These are phyloP conservation scores for Helicoverpa armigera DNA, from an alignment of 1,140 invertebrate genomes.

Conservation along the genomic window DNA sequence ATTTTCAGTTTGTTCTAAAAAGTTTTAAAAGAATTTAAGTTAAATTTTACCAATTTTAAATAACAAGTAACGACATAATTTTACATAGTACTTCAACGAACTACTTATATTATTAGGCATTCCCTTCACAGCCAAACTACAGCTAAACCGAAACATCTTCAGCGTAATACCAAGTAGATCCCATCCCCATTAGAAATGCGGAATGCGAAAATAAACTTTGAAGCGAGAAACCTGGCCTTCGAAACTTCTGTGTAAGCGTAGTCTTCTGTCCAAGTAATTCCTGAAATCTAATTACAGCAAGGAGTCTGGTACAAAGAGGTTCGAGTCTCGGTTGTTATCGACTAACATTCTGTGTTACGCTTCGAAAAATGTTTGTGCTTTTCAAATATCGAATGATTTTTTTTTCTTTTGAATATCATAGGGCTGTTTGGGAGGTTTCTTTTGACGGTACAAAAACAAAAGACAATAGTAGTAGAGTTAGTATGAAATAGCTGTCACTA, in stretches of 20 bases:
- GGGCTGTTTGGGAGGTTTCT: background rate
- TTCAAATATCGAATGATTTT: background rate
- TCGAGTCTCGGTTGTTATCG: conserved; percentile 9
- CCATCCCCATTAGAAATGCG: conserved; percentile 14
- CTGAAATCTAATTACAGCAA: conserved; percentile 31
- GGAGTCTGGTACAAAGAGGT: conserved; percentile 24
- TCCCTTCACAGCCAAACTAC: background rate
- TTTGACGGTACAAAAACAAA: too few relatives aligned
- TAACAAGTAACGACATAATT: too few relatives aligned
- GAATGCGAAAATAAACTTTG: conserved; percentile 24
- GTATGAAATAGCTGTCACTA: too few relatives aligned
- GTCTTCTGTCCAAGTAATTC: conserved; percentile 28
- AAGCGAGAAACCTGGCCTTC: conserved; percentile 22
- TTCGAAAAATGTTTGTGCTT: background rate
- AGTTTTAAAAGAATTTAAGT: too few relatives aligned
- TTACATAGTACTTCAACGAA: background rate
- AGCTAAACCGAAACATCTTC: background rate
- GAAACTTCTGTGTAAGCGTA: conserved; percentile 3
- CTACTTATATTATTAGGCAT: background rate
- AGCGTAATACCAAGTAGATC: conserved; percentile 14
- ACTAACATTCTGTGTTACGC: background rate
- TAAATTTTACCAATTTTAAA: too few relatives aligned
- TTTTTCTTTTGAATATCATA: background rate
- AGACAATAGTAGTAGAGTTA: too few relatives aligned
- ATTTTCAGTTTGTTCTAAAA: too few relatives aligned